Conservation (phyloP, 1,140 invertebrate genomes). For the Physella acuta region DNA sequence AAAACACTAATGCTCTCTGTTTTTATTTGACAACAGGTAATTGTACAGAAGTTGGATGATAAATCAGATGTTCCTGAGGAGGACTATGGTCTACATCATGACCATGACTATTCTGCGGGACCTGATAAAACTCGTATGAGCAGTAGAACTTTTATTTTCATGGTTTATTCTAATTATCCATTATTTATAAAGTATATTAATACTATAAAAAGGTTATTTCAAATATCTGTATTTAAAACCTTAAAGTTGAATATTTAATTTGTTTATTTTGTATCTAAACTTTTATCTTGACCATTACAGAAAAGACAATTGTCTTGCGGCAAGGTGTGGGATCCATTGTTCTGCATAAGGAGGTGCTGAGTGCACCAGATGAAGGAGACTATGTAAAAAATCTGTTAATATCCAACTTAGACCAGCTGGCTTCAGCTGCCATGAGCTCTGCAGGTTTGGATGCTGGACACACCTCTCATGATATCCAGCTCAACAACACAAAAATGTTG, state of each 20-base stretch:
- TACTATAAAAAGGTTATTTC: no score
- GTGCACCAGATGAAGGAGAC: constrained; percentile 8
- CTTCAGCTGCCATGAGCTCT: constrained; percentile 19
- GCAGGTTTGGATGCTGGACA: not conserved
- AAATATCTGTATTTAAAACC: no score
- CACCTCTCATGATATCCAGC: no score
- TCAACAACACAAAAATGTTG: not conserved
- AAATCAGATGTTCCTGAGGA: constrained; percentile 12
- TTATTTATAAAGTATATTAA: no score
- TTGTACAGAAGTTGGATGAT: constrained; percentile 17
- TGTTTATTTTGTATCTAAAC: not conserved
- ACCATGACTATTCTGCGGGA: constrained; percentile 23
- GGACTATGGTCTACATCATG: constrained; percentile 19
- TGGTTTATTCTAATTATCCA: no score
- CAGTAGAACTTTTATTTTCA: no score
- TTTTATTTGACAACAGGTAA: constrained; percentile 15
- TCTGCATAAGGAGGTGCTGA: constrained; percentile 19
- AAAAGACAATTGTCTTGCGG: constrained; percentile 22
- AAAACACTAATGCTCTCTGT: not conserved
- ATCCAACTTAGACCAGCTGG: constrained; percentile 23
- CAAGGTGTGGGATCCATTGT: constrained; percentile 24
- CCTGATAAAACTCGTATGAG: constrained; percentile 22
- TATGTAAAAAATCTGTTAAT: constrained; percentile 6
- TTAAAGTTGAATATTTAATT: no score
- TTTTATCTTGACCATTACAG: constrained; percentile 9